Evolutionary conservation across 2,113 vertebrate species (phyloP).

Genomic region (Colaptes auratus): DNA sequence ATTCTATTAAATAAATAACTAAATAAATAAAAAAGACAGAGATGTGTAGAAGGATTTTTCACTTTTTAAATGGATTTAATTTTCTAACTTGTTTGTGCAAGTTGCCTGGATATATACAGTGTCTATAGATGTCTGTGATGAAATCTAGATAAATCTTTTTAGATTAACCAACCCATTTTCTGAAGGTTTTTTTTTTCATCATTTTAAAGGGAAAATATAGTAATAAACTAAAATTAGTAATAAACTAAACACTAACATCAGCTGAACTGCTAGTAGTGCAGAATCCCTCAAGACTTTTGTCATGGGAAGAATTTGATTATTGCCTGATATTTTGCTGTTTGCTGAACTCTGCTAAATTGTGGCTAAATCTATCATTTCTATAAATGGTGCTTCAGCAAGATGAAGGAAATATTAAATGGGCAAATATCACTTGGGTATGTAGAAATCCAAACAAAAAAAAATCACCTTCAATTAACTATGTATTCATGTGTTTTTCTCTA

Average conservation of each 20-base stretch:
- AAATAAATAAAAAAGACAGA: accelerated
- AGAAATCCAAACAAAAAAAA: background rate
- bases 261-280: background rate
- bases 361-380: background rate
- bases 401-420: slow-evolving; percentile 3
- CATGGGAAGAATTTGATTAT: background rate
- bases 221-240: background rate
- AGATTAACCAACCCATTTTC: background rate
- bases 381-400: background rate
- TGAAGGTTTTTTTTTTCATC: background rate
- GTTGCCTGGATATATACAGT: background rate
- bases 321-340: background rate
- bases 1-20: too few species aligned
- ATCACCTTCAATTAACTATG: background rate
- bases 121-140: background rate
- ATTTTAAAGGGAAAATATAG: background rate
- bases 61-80: background rate
- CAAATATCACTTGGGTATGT: background rate
- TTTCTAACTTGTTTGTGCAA: background rate
- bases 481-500: background rate
- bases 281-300: background rate
- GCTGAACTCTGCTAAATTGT: background rate
- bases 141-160: background rate
- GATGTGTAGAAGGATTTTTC: background rate
- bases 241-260: background rate